Conservation (phyloP, 2,797 vertebrate genomes). For the Poliocrania exsul region DNA sequence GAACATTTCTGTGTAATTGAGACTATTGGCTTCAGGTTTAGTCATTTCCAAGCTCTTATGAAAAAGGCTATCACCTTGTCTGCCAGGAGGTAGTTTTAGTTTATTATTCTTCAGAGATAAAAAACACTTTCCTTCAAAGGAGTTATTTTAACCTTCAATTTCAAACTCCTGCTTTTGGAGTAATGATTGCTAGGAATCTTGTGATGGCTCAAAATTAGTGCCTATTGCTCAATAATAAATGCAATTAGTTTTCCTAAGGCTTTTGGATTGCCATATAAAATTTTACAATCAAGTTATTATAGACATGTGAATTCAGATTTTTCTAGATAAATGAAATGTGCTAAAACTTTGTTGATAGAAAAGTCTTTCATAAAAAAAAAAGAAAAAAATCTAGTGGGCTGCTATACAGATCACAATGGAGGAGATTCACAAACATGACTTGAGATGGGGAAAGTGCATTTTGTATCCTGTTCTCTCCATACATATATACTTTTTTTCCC, state of each 20-base stretch:
- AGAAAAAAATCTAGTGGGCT: background rate
- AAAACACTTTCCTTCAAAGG: background rate
- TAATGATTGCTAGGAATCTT: background rate
- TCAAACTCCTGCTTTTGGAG: background rate
- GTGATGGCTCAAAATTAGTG: background rate
- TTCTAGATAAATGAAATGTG: background rate
- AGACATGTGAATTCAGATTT: background rate
- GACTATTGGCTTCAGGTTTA: background rate
- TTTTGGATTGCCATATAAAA: background rate
- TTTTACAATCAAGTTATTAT: background rate
- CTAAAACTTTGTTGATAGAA: background rate
- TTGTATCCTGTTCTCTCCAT: background rate
- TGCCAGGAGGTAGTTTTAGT: background rate
- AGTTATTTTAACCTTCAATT: conserved; percentile 7
- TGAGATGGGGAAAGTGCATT: background rate
- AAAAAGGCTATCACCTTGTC: background rate
- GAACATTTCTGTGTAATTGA: background rate
- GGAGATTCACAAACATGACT: background rate
- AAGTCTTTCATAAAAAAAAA: background rate
- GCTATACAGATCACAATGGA: background rate
- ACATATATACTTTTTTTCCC: background rate
- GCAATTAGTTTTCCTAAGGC: background rate
- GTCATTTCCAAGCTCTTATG: background rate
- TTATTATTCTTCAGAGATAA: background rate
- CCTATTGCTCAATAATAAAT: background rate